Conservation (phyloP, 2,888 invertebrate genomes). For the Macaria notata region DNA sequence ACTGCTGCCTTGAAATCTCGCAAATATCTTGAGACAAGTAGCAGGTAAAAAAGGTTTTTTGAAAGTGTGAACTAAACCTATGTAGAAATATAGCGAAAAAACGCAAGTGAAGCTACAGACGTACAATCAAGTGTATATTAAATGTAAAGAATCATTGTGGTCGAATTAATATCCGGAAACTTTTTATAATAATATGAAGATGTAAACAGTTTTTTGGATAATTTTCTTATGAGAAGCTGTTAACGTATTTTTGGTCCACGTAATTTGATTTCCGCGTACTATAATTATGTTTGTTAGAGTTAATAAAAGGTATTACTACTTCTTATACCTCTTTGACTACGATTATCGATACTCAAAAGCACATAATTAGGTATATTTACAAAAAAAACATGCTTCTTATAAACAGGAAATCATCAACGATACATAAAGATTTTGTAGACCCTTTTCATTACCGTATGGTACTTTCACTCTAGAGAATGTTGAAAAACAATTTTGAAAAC, state of each 20-base stretch:
- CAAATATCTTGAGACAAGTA: no score
- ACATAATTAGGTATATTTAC: no score
- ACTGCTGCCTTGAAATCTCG: no score
- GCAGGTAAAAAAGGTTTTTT: no score
- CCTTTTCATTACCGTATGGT: no score
- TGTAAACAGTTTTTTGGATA: slow-evolving; percentile 4
- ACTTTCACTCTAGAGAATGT: no score
- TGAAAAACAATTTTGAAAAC: no score
- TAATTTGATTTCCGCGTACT: slow-evolving; percentile 11
- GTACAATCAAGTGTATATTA: neutral
- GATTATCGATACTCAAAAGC: neutral
- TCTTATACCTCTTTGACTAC: neutral
- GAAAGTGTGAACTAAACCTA: no score
- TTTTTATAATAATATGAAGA: slow-evolving; percentile 8
- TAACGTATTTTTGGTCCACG: slow-evolving; percentile 15
- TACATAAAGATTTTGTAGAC: no score
- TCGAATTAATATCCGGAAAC: slow-evolving; percentile 16
- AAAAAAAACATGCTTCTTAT: no score
- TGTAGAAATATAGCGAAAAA: no score
- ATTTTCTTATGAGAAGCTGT: slow-evolving; percentile 8
- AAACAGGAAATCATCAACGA: no score
- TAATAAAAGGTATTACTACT: neutral
- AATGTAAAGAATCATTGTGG: slow-evolving; percentile 16
- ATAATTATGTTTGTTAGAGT: slow-evolving; percentile 12
- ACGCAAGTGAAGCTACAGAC: neutral